Conservation (phyloP, 2,797 vertebrate species). For the Uromys caudimaculatus region DNA sequence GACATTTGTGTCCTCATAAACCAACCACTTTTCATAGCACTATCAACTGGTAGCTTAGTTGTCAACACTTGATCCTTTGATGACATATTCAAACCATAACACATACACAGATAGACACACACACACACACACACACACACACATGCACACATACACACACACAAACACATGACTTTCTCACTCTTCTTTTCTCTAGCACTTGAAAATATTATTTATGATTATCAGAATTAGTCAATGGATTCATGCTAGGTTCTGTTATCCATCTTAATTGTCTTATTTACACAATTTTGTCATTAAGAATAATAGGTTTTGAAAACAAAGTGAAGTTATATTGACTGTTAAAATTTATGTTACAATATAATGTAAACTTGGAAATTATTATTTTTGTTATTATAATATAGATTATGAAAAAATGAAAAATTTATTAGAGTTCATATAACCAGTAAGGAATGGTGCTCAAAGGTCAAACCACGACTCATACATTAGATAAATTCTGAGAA, state of each 20-base stretch:
- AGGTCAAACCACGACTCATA: background rate
- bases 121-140: background rate
- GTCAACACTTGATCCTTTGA: background rate
- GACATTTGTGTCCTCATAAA: background rate
- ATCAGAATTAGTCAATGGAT: background rate
- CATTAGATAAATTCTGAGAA: background rate
- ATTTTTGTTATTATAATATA: background rate
- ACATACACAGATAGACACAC: background rate
- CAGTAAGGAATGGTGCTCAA: background rate
- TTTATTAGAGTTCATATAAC: background rate
- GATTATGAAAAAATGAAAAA: background rate
- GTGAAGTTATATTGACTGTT: conserved; percentile 8
- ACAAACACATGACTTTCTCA: background rate
- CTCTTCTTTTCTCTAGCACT: background rate
- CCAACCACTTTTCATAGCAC: background rate
- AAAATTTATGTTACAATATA: background rate
- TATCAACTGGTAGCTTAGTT: background rate
- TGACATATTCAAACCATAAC: background rate
- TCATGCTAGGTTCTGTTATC: background rate
- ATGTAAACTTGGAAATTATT: background rate
- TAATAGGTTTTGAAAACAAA: conserved; percentile 13
- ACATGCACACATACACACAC: background rate
- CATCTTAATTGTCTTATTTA: conserved; percentile 20
- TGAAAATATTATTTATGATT: conserved; percentile 10
- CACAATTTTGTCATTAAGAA: conserved; percentile 8